Evolutionary conservation across 2,888 invertebrate species (phyloP), one percentile per base, ranked within the genome.

Genomic region (Hartigia nigra): DNA sequence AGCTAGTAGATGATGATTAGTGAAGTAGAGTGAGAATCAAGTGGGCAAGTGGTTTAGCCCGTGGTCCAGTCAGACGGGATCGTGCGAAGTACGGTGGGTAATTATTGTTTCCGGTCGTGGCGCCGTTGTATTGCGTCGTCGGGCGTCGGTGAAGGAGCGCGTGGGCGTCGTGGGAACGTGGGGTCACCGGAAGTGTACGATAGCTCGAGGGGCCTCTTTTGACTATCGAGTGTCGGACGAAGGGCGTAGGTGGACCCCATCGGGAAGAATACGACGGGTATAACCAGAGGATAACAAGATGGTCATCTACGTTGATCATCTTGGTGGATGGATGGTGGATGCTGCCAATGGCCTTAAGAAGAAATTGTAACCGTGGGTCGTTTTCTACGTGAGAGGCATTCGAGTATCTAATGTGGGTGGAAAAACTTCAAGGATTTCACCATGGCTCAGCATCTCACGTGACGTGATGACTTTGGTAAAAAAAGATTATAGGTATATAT

Each of bases 201-300:
- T 55, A 9, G 55, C 55, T 23, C 55, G 55, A 55, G 55, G 55
- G 55, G 55, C 55, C 55, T 55, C 55, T 55, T 55, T 55, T 55
- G 55, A 55, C 55, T 55, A 55, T 55, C 55, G 55, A 55, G 55
- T 80, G 78, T 78, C 78, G 78, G 78, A 80, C 80, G 79, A 77
- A 77, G 74, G 80, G 81, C 79, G 77, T 78, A 81, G 77, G 78
- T 78, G 80, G 80, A 81, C 78, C 80, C 76, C 78, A 80, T 77
- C 76, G 76, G 78, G 78, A 81, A 80, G 77, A 76, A 78, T 78
- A 80, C 80, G 77, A 79, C 23, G 55, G 23, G 55, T 55, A 55
- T 55, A 23, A 23, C 23, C 55, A 23, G 55, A 23, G 55, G 55
- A 55, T 55, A 55, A 55, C 55, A 55, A 55, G 55, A 55, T 23